Percentiles rank a stretch among this genome's conserved stretches.
Conservation (phyloP, 2,888 invertebrate genomes). For the Margaritifera margaritifera region DNA sequence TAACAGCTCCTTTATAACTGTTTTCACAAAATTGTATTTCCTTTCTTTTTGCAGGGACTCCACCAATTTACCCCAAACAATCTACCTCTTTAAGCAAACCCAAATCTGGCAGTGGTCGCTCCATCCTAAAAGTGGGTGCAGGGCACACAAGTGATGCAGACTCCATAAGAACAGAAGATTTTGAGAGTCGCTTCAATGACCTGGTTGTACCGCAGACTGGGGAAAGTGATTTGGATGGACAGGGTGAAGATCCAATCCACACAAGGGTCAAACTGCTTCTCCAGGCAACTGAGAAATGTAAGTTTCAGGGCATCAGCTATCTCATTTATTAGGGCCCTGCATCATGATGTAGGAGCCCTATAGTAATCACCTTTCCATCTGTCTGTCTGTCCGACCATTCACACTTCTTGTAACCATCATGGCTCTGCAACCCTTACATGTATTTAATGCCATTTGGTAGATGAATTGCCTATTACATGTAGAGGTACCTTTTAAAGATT, state of each 20-base stretch:
- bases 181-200: conserved; percentile 40
- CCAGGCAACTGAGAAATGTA: conserved; percentile 49
- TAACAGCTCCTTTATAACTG: no score
- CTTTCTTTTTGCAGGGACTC: conserved; percentile 12
- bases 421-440: no score
- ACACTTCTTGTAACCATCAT: no score
- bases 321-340: no score
- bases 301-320: conserved; percentile 14
- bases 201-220: conserved; percentile 28
- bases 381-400: no score
- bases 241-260: conserved; percentile 45
- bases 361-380: no score
- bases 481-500: no score
- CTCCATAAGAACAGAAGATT: conserved; percentile 48
- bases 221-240: conserved; percentile 41
- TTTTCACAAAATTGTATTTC: no score
- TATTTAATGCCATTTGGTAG: no score
- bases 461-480: no score
- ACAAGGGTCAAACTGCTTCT: conserved; percentile 45
- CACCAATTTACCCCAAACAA: conserved; percentile 38
- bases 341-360: no score
- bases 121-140: conserved; percentile 24
- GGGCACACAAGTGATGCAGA: conserved; percentile 46
- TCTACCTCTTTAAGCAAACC: conserved; percentile 28
- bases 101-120: conserved; percentile 25